phyloP scores from a whole-genome alignment of 2,797 vertebrate genomes.

The Macrochelys suwanniensis region DNA sequence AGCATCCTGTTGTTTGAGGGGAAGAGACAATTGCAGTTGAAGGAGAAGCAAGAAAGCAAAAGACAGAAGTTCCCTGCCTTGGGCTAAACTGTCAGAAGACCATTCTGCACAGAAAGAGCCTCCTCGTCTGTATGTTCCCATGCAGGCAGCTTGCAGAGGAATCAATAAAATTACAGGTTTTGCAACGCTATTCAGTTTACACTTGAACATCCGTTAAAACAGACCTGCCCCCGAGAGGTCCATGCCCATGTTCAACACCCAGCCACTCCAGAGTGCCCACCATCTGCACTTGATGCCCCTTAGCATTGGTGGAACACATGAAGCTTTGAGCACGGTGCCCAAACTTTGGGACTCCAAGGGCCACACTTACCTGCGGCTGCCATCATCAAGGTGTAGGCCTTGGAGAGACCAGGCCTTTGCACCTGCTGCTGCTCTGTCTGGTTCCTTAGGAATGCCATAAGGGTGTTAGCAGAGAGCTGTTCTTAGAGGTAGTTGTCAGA shows the following conservation, averaged over 20 bases:
- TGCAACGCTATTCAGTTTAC: conserved; percentile 8
- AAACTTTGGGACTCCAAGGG: not conserved
- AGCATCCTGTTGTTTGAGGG: conserved; percentile 94
- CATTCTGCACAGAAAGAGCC: not conserved
- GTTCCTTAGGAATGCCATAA: not conserved
- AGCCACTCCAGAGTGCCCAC: not conserved
- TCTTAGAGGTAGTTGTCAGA: not conserved
- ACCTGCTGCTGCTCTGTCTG: not conserved
- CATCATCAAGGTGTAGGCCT: not conserved
- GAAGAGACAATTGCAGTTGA: conserved; percentile 84
- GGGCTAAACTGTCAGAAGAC: not conserved
- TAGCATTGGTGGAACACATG: not conserved
- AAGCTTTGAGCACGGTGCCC: not conserved
- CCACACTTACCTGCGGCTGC: not conserved
- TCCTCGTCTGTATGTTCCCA: not conserved
- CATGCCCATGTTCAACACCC: not conserved
- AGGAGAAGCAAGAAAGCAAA: not conserved
- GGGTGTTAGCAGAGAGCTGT: not conserved
- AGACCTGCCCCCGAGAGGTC: not conserved
- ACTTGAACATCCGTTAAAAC: not conserved
- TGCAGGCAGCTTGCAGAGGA: accelerated
- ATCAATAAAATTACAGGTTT: conserved; percentile 48
- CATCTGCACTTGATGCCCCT: no score
- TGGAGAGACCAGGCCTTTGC: not conserved
- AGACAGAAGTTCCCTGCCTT: not conserved